Evolutionary conservation across 2,797 vertebrate genomes (phyloP), one percentile per base, ranked within the genome.

Genomic region (Hydrocynus forskahlii): DNA sequence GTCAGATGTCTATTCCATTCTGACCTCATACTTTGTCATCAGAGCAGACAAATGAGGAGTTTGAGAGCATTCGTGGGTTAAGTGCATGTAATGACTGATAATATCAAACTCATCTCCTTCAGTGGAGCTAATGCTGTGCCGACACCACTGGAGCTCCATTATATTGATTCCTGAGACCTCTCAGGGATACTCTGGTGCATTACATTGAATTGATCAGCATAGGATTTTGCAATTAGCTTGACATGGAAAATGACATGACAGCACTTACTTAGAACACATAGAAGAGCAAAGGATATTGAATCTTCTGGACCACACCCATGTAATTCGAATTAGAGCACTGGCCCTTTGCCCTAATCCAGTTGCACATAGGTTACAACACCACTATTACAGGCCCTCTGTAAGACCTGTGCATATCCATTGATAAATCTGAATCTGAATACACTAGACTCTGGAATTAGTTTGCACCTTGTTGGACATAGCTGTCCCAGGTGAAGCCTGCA

Each of bases 171-270:
- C 66, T 63, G 9, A 69, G 64, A 35, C 50, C 55, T 19, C 76
- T 75, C 63, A 63, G 71, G 76, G 57, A 75, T 69, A 62, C 71
- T 68, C 35, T 73, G 40, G 64, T 64, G 35, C 55, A 69, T 79
- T 83, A 70, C 76, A 62, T 69, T 62, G 35, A 83, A 79, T 64
- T 79, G 57, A 75, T 70, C 76, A 70, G 45, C 55, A 79, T 63
- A 45, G 64, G 45, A 35, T 75, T 75, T 83, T 63, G 63, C 57
- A 78, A 75, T 79, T 79, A 75, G 35, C 48, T 79, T 63, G 57
- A 70, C 35, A 14, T 83, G 48, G 29, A 75, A 78, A 75, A 79
- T 63, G 29, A 75, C 73, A 83, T 79, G 43, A 72, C 25, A 48
- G 57, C 70, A 79, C 48, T 81, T 76, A 81, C 59, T 72, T 71